Percentiles rank a stretch among this genome's conserved stretches.
Evolutionary conservation across 1,140 invertebrate genomes (phyloP).

Genomic region (Drosophila takahashii): DNA sequence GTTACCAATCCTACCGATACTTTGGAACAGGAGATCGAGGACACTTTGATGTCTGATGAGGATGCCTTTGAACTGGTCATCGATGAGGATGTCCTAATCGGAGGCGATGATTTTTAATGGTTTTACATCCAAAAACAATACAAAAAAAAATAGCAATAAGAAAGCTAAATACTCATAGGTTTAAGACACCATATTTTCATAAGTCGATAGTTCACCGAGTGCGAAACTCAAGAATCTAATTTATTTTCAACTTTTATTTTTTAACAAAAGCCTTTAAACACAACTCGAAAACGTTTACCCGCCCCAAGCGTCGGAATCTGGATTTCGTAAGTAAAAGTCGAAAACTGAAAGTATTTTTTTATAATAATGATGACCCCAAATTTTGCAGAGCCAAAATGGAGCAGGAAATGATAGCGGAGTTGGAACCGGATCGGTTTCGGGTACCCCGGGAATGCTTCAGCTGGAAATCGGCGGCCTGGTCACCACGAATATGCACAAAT

Average conservation of each 20-base stretch:
- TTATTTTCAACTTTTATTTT: constrained; percentile 16
- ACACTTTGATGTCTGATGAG: constrained; percentile 26
- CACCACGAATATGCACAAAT: constrained; percentile 79
- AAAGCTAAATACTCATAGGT: not conserved
- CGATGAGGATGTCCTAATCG: constrained; percentile 45
- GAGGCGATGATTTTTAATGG: constrained; percentile 9
- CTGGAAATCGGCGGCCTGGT: constrained; percentile 79
- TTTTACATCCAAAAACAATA: not conserved
- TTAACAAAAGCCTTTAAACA: constrained; percentile 67
- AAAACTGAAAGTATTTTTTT: not conserved
- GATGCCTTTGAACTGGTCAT: constrained; percentile 30
- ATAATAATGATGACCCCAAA: not conserved
- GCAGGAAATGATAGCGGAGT: constrained; percentile 25
- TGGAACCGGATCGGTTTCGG: constrained; percentile 9
- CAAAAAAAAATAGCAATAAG: constrained; percentile 2
- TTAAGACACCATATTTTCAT: constrained; percentile 9
- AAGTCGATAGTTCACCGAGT: not conserved
- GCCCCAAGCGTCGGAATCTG: constrained; percentile 75
- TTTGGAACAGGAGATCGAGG: constrained; percentile 31
- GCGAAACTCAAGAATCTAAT: constrained; percentile 12
- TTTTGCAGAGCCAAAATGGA: constrained; percentile 50
- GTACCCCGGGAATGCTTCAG: constrained; percentile 55
- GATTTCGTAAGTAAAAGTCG: constrained; percentile 70
- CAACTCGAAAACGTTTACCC: constrained; percentile 81
- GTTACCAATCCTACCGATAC: too few species aligned